phyloP scores from a whole-genome alignment of 2,888 invertebrate species.

The Branchellion lobata region DNA sequence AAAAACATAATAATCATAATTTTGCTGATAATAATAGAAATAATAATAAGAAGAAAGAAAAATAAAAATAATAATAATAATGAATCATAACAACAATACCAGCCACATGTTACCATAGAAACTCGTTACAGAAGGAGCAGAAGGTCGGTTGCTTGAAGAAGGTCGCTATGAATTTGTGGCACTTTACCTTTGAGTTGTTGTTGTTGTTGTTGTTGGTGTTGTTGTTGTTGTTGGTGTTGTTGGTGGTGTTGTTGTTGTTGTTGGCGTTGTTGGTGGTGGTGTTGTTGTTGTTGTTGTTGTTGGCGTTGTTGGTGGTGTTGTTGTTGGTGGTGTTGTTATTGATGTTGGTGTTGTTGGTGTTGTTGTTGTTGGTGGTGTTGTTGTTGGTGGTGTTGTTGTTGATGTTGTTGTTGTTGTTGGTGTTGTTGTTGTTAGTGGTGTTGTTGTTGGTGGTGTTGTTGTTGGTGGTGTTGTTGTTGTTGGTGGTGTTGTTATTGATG shows the following conservation, averaged over 20 bases:
- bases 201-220: not conserved
- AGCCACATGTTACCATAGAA: constrained; percentile 72
- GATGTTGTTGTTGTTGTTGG: too few relatives aligned
- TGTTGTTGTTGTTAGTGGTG: too few relatives aligned
- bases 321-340: not conserved
- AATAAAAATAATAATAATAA: not conserved
- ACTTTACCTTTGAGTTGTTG: not conserved
- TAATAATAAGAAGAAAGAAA: constrained; percentile 4
- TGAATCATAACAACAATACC: not conserved
- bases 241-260: not conserved
- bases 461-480: too few relatives aligned
- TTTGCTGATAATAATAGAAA: too few relatives aligned
- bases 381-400: too few relatives aligned
- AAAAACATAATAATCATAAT: too few relatives aligned
- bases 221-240: not conserved
- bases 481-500: too few relatives aligned
- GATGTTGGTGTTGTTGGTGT: too few relatives aligned
- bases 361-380: too few relatives aligned
- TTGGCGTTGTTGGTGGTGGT: too few relatives aligned
- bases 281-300: not conserved
- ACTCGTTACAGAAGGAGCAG: constrained; percentile 94
- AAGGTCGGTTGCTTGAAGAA: constrained; percentile 96
- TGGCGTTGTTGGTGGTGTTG: not conserved
- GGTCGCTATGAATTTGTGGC: constrained; percentile 88
- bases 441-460: too few relatives aligned